These are phyloP conservation scores for Diplazon laetatorius DNA, from an alignment of 2,888 invertebrate species.

Conservation along the genomic window DNA sequence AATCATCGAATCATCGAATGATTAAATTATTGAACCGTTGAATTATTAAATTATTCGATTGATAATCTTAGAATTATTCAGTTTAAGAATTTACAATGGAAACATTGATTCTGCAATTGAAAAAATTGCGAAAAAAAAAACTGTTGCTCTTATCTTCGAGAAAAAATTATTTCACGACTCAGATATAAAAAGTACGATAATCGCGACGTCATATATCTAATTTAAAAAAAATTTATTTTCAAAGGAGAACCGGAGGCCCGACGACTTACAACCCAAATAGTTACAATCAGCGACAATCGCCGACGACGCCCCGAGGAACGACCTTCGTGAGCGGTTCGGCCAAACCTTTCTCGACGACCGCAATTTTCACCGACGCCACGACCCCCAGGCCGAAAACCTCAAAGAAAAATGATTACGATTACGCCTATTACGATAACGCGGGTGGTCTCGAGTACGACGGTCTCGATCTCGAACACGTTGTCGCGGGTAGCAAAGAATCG, in stretches of 20 bases:
- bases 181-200: no score
- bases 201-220: no score
- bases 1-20: no score
- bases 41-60: no score
- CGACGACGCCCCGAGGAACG: slow-evolving; percentile 78
- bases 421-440: slow-evolving; percentile 92
- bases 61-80: no score
- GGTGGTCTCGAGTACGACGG: slow-evolving; percentile 82
- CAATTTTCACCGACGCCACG: slow-evolving; percentile 76
- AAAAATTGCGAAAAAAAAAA: no score
- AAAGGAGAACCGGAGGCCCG: slow-evolving; percentile 74
- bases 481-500: slow-evolving; percentile 78
- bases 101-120: no score
- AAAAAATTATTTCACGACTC: no score
- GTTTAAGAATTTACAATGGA: no score
- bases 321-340: slow-evolving; percentile 80
- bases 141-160: no score
- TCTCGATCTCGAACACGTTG: slow-evolving; percentile 81
- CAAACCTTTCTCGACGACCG: slow-evolving; percentile 77
- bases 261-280: slow-evolving; percentile 77
- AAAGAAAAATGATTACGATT: slow-evolving; percentile 89
- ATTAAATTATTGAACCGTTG: no score
- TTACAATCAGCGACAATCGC: slow-evolving; percentile 74
- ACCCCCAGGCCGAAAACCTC: slow-evolving; percentile 80
- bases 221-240: slow-evolving; percentile 25